Percentiles rank a stretch among this genome's conserved stretches.
Conservation (phyloP, 1,140 invertebrate genomes). For the Rhagoletis pomonella region DNA sequence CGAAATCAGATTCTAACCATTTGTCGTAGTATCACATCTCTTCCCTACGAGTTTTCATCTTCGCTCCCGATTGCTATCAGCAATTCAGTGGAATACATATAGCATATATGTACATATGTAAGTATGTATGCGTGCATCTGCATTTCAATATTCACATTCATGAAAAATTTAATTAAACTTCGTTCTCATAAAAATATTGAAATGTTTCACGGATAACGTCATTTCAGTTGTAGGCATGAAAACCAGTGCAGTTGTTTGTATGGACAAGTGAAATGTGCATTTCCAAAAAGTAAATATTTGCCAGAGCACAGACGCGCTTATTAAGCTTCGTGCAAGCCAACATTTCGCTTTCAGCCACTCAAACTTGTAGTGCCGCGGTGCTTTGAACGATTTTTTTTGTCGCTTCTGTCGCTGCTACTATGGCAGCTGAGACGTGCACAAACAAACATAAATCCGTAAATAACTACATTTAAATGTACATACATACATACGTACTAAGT, state of each 20-base stretch:
- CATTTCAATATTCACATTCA: too few species aligned
- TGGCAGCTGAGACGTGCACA: neutral
- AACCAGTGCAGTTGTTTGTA: neutral
- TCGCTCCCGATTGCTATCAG: too few species aligned
- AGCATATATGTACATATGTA: too few species aligned
- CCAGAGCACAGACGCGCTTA: neutral
- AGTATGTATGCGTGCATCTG: too few species aligned
- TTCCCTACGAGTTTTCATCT: too few species aligned
- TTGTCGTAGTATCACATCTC: too few species aligned
- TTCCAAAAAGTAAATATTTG: neutral
- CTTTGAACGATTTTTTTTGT: neutral
- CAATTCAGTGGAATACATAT: too few species aligned
- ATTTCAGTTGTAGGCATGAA: neutral
- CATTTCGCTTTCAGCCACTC: conserved; percentile 32
- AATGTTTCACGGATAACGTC: neutral
- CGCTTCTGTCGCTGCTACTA: neutral
- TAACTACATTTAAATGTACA: neutral
- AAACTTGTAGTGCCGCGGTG: neutral
- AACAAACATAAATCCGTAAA: too few species aligned
- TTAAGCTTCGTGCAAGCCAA: neutral
- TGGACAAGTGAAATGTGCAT: conserved; percentile 14
- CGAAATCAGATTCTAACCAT: too few species aligned
- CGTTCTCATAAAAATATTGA: too few species aligned
- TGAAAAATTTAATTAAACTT: too few species aligned
- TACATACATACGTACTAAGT: neutral